phyloP scores from a whole-genome alignment of 1,140 invertebrate genomes.

The Copidosoma floridanum region DNA sequence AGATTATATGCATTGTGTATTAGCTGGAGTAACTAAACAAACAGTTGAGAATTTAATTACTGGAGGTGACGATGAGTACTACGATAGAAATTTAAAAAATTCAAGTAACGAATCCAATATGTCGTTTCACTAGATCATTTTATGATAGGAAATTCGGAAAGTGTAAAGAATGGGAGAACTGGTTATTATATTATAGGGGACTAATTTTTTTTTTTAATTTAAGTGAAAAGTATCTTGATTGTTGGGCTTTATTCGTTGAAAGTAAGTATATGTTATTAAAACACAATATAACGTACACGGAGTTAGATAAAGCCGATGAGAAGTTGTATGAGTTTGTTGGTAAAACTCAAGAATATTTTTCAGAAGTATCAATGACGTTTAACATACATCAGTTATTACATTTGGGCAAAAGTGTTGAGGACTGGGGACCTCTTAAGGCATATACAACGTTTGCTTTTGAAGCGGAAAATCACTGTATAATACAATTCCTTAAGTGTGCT shows the following conservation, averaged over 20 bases:
- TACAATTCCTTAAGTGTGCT: neutral
- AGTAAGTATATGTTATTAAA: neutral
- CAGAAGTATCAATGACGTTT: neutral
- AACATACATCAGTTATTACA: conserved; percentile 13
- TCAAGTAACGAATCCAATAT: neutral
- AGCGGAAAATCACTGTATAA: neutral
- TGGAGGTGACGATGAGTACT: neutral
- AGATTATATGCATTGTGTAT: neutral
- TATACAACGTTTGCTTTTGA: neutral
- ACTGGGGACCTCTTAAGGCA: conserved; percentile 5
- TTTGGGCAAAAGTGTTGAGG: neutral
- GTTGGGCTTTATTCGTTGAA: neutral
- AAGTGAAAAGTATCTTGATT: neutral
- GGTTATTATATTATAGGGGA: neutral
- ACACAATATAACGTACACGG: neutral
- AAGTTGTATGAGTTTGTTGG: neutral
- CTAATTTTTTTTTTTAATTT: neutral
- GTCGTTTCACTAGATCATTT: neutral
- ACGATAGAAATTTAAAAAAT: neutral
- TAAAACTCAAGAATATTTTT: neutral
- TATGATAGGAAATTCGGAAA: neutral
- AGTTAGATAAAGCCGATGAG: neutral
- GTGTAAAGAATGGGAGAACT: neutral
- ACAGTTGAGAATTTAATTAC: neutral
- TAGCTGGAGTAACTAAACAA: neutral